A percentile compares a stretch with the other conserved stretches of the same genome.
phyloP scores from a whole-genome alignment of 1,140 invertebrate genomes.

The Phymorhynchus buccinoides region DNA sequence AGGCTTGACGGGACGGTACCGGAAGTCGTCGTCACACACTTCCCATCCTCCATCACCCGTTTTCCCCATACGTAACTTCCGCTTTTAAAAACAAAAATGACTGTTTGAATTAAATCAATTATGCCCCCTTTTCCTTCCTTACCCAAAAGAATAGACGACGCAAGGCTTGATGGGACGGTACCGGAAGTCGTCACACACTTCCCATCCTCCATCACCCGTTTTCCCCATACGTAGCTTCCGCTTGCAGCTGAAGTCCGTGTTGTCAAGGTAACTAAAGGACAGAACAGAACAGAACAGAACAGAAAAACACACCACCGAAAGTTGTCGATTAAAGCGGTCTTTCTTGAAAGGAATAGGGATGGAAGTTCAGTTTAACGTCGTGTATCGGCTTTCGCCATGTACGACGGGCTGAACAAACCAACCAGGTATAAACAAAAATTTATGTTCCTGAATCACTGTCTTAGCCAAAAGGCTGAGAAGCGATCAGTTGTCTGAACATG shows the following conservation, averaged over 20 bases:
- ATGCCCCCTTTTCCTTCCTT: too few species aligned
- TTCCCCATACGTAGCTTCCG: slow-evolving; percentile 58
- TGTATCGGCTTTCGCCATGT: too few species aligned
- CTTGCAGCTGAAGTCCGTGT: slow-evolving; percentile 53
- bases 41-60: slow-evolving; percentile 64
- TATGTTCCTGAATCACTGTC: too few species aligned
- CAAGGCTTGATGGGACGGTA: slow-evolving; percentile 50
- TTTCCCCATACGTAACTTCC: slow-evolving; percentile 56
- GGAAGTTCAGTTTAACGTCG: too few species aligned
- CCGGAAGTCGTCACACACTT: slow-evolving; percentile 61
- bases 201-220: slow-evolving; percentile 62
- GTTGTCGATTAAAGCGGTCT: too few species aligned
- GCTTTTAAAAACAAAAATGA: slow-evolving; percentile 9
- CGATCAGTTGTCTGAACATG: too few species aligned
- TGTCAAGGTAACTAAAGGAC: slow-evolving; percentile 63
- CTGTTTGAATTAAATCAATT: neutral
- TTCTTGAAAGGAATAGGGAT: too few species aligned
- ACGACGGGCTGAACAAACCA: too few species aligned
- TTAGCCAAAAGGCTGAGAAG: too few species aligned
- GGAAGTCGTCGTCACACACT: slow-evolving; percentile 61
- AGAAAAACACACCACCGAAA: too few species aligned
- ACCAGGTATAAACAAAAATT: too few species aligned
- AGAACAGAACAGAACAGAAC: too few species aligned
- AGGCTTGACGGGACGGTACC: slow-evolving; percentile 45
- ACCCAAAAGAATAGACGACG: slow-evolving; percentile 64